Evolutionary conservation across 2,113 vertebrate species (phyloP), one percentile per base, ranked within the genome.

Genomic region (Ageneiosus marmoratus): DNA sequence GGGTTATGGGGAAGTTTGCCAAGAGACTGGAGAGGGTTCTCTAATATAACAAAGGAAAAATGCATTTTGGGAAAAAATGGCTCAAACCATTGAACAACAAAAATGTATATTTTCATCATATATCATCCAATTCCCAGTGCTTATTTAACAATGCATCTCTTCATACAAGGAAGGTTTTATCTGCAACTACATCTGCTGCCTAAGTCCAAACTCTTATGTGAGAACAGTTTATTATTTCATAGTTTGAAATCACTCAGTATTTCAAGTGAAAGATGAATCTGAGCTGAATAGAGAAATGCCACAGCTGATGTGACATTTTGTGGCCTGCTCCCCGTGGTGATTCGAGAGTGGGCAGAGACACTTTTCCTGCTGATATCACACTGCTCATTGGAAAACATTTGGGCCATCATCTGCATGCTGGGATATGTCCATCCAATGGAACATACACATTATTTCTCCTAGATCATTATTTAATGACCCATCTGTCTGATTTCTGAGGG

Each of bases 301-400:
- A 86, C 82, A 81, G 74, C 53, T 76, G 62, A 67, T 67, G 79
- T 81, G 82, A 75, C 82, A 84, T 86, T 84, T 84, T 32, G 32
- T n/a, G 51, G 79, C 55, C 51, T 72, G 72, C 62, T 63, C 80
- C 62, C 65, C 72, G 84, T 48, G 44, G 83, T 65, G 37, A 80
- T 50, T 58, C 27, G 13, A 73, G 77, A 69, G 74, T 70, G 63
- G 15, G 29, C 70, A 2, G 69, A 79, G 76, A 84, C 75, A 73
- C 50, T 73, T 55, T 51, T 55, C 75, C 51, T 72, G 27, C 77
- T 63, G 70, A 79, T 83, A 85, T 85, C 77, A 85, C 72, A 62
- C 76, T 34, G 73, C 73, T 87, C 80, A 78, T 81, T 79, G 48
- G 29, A 74, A 83, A 80, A 80, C 55, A 77, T 80, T 82, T 82